A percentile compares a stretch with the other conserved stretches of the same genome.
phyloP scores from a whole-genome alignment of 2,888 invertebrate genomes.

The Trichopria drosophilae region DNA sequence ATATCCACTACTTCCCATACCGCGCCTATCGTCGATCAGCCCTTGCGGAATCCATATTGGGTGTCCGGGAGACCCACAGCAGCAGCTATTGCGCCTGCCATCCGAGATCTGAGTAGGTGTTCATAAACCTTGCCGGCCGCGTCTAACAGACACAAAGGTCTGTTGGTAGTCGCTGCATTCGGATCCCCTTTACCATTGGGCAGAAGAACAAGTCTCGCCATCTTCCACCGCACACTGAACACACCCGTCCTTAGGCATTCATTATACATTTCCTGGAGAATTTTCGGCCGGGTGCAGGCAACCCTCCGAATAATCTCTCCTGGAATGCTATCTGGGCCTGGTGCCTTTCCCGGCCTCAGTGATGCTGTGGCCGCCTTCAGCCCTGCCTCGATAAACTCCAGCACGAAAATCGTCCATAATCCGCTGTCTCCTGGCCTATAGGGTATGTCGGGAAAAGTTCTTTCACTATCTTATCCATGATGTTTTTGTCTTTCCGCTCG shows the following conservation, averaged over 20 bases:
- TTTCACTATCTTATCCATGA: neutral
- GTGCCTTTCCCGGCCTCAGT: neutral
- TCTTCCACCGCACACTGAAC: slow-evolving; percentile 32
- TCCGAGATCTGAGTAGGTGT: neutral
- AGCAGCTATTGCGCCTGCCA: neutral
- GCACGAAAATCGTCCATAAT: no score
- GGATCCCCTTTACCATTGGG: neutral
- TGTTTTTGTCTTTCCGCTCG: neutral
- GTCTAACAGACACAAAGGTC: no score
- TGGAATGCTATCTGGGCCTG: slow-evolving; percentile 13
- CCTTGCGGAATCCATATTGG: no score
- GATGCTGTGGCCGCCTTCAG: slow-evolving; percentile 17
- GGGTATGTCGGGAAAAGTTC: neutral
- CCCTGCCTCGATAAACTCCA: no score
- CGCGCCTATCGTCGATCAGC: no score
- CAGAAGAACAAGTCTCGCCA: slow-evolving; percentile 26
- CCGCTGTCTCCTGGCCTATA: neutral
- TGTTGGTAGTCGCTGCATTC: no score
- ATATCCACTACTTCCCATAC: neutral
- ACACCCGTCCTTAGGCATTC: slow-evolving; percentile 1
- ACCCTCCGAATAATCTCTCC: neutral
- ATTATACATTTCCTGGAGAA: slow-evolving; percentile 10
- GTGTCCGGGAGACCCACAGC: slow-evolving; percentile 7
- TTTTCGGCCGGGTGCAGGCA: neutral
- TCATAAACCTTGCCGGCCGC: slow-evolving; percentile 3